Evolutionary conservation across 1,140 invertebrate genomes (phyloP).

Genomic region (Heliconius congener): DNA sequence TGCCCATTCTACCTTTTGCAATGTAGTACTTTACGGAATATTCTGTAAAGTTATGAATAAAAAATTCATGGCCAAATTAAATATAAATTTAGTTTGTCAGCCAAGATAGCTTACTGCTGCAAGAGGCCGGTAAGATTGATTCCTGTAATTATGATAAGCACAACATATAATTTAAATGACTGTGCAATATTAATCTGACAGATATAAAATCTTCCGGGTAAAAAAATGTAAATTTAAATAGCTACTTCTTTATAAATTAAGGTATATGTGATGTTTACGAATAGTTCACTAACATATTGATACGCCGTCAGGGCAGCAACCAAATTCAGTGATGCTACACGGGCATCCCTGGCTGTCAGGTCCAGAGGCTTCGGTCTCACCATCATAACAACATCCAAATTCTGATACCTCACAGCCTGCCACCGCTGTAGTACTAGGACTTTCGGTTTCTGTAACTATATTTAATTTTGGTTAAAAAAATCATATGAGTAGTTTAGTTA

Average conservation of each 20-base stretch:
- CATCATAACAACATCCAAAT: slow-evolving; percentile 91
- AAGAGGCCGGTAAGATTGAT: too few relatives aligned
- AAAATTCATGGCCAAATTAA: too few relatives aligned
- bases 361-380: slow-evolving; percentile 86
- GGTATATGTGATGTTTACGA: slow-evolving; percentile 36
- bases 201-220: too few relatives aligned
- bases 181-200: too few relatives aligned
- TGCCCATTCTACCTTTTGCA: too few relatives aligned
- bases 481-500: not conserved
- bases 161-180: too few relatives aligned
- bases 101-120: too few relatives aligned
- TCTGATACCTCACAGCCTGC: slow-evolving; percentile 39
- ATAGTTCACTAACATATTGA: slow-evolving; percentile 84
- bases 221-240: too few relatives aligned
- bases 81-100: too few relatives aligned
- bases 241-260: not conserved
- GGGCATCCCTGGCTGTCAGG: slow-evolving; percentile 88
- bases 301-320: slow-evolving; percentile 93
- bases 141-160: too few relatives aligned
- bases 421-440: slow-evolving; percentile 40
- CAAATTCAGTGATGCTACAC: slow-evolving; percentile 88
- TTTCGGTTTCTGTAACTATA: slow-evolving; percentile 26
- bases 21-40: too few relatives aligned
- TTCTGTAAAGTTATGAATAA: too few relatives aligned
- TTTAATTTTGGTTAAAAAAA: not conserved